phyloP scores from a whole-genome alignment of 2,888 invertebrate genomes.

The Prosopocoilus inquinatus region DNA sequence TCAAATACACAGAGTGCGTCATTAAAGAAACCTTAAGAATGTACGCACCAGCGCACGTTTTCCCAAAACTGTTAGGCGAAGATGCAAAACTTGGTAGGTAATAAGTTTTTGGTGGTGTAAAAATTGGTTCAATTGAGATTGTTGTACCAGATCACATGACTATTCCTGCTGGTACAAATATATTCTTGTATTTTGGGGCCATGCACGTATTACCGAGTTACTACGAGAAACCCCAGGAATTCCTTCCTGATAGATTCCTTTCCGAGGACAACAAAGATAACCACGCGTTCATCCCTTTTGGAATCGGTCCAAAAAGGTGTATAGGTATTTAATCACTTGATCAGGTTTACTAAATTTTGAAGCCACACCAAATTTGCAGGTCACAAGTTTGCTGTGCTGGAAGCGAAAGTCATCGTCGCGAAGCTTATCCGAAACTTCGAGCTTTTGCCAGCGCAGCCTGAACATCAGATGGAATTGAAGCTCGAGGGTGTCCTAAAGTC shows the following conservation, averaged over 20 bases:
- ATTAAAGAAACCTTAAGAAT: constrained; percentile 26
- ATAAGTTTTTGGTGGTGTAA: no score
- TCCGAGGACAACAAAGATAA: constrained; percentile 8
- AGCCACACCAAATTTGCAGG: no score
- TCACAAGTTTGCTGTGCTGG: no score
- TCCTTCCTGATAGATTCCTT: constrained; percentile 22
- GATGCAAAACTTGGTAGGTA: no score
- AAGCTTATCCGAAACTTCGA: constrained; percentile 8
- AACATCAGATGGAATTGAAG: constrained; percentile 3
- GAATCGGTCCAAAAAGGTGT: neutral
- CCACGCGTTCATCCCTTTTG: neutral
- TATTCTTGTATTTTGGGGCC: constrained; percentile 6
- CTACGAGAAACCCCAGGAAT: constrained; percentile 20
- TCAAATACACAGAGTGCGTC: constrained; percentile 27
- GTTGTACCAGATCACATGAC: constrained; percentile 10
- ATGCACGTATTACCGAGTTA: constrained; percentile 14
- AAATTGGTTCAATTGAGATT: no score
- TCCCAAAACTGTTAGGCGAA: constrained; percentile 16
- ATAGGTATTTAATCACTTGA: neutral
- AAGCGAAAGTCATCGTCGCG: no score
- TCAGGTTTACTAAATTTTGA: no score
- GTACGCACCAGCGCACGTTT: constrained; percentile 20
- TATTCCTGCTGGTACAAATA: constrained; percentile 1
- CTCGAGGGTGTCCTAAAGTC: constrained; percentile 15
- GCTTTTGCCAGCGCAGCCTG: neutral